Evolutionary conservation across 2,797 vertebrate genomes (phyloP).

Genomic region (Natrix natrix): DNA sequence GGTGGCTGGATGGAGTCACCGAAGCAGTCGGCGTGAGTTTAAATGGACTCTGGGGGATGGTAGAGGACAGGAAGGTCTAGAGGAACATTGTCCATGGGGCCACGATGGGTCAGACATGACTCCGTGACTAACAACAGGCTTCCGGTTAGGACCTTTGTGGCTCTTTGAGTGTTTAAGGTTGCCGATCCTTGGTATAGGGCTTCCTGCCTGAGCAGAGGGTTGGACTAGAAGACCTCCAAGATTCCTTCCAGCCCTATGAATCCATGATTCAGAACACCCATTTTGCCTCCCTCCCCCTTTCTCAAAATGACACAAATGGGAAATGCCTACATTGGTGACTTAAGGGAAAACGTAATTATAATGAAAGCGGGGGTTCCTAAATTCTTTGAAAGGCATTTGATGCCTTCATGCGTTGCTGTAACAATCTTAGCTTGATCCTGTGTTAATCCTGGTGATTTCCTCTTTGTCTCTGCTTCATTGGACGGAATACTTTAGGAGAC

Average conservation of each 20-base stretch:
- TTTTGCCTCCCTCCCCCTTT: neutral
- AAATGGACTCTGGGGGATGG: too few species aligned
- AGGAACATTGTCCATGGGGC: too few species aligned
- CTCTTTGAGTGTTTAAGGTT: too few species aligned
- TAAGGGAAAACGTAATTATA: neutral
- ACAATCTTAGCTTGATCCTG: neutral
- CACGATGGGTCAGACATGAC: too few species aligned
- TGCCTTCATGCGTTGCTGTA: neutral
- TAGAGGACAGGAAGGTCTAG: too few species aligned
- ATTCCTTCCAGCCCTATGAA: neutral
- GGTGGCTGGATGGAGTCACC: too few species aligned
- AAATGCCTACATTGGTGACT: neutral
- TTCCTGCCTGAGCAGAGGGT: neutral
- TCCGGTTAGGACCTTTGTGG: too few species aligned
- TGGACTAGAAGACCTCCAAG: neutral
- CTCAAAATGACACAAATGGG: neutral
- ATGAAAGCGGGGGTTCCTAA: neutral
- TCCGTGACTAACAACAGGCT: too few species aligned
- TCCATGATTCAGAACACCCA: neutral
- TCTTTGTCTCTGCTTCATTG: neutral
- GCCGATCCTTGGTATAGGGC: too few species aligned
- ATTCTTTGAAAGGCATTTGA: slow-evolving; percentile 2
- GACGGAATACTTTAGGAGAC: neutral
- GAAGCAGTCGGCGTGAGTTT: too few species aligned
- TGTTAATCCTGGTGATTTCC: neutral